These are phyloP conservation scores for Escarpia spicata DNA, from an alignment of 2,888 invertebrate species.

Conservation along the genomic window DNA sequence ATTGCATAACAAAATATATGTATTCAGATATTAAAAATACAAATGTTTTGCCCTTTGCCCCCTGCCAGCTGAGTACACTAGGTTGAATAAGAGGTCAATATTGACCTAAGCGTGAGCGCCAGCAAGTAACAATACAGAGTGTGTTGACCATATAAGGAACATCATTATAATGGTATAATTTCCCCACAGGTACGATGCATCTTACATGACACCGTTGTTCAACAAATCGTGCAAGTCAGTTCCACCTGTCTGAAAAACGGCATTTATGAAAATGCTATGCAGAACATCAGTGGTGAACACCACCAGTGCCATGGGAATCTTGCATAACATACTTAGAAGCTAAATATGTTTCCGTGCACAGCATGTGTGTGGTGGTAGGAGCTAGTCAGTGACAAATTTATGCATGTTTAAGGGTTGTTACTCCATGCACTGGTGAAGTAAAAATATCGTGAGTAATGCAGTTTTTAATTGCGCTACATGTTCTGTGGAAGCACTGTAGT, in stretches of 20 bases:
- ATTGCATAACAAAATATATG: neutral
- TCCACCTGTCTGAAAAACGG: neutral
- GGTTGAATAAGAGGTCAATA: neutral
- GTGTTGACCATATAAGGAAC: neutral
- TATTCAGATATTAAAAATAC: neutral
- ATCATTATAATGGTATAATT: too few species aligned
- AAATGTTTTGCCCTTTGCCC: neutral
- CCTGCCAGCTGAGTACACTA: neutral
- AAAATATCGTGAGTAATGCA: neutral
- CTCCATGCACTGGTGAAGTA: neutral
- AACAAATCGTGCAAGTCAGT: neutral
- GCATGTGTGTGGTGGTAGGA: neutral
- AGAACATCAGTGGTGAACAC: neutral
- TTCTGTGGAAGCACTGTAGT: neutral
- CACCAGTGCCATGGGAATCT: neutral
- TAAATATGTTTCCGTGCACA: neutral
- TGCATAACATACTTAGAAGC: neutral
- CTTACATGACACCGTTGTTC: neutral
- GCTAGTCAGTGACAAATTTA: neutral
- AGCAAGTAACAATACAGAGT: neutral
- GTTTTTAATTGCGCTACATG: neutral
- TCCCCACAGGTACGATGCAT: neutral
- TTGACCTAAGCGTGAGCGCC: neutral
- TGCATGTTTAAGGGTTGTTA: slow-evolving; percentile 12
- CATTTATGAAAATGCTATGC: neutral